These are phyloP conservation scores for Actinia equina DNA, from an alignment of 64 coral and sea anemone species.

Conservation along the genomic window DNA sequence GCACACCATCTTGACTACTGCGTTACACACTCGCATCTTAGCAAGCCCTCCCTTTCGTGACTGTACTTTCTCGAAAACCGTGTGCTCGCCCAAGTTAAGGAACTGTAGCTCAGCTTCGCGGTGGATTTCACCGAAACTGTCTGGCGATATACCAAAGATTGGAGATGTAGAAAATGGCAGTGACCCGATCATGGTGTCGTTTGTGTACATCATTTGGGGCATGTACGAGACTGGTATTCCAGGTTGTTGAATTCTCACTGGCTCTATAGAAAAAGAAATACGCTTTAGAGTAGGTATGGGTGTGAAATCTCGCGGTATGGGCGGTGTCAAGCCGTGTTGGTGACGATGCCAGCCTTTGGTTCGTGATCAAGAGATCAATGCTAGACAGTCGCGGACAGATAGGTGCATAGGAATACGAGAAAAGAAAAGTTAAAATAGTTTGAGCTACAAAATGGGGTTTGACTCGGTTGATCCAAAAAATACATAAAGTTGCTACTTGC, in stretches of 20 bases:
- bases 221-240: neutral
- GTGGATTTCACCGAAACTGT: neutral
- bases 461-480: no score
- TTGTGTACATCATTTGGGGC: neutral
- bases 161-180: neutral
- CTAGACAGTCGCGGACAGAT: no score
- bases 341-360: no score
- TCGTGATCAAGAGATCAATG: no score
- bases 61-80: slow-evolving; percentile 23
- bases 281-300: no score
- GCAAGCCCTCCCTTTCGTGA: slow-evolving; percentile 43
- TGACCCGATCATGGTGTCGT: neutral
- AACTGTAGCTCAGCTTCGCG: slow-evolving; percentile 6
- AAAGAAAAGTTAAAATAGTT: no score
- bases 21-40: slow-evolving; percentile 43
- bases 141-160: neutral
- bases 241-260: neutral
- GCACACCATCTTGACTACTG: slow-evolving; percentile 26
- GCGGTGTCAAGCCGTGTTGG: no score
- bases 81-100: neutral
- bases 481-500: no score
- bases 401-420: no score
- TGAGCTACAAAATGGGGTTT: no score
- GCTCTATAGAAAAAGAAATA: neutral
- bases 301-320: no score